phyloP scores from a whole-genome alignment of 2,888 invertebrate species.

The Lysandra coridon region DNA sequence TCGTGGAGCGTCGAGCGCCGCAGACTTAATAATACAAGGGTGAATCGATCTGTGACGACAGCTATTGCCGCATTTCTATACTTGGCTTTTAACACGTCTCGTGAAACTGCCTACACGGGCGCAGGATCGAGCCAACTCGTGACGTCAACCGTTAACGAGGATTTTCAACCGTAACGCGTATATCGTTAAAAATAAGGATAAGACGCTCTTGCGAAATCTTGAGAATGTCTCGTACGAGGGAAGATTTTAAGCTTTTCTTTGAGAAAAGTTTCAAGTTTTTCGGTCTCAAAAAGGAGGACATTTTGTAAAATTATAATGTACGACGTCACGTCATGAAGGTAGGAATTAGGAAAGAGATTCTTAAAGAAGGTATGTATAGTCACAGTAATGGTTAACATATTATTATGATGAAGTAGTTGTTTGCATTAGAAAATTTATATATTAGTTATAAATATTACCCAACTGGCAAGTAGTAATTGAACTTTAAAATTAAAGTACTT shows the following conservation, averaged over 20 bases:
- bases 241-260: neutral
- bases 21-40: constrained; percentile 53
- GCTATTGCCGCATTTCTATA: constrained; percentile 41
- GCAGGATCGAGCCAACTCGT: neutral
- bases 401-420: neutral
- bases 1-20: constrained; percentile 54
- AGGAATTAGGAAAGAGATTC: neutral
- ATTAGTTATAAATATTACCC: neutral
- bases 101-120: neutral
- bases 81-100: constrained; percentile 11
- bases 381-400: no score
- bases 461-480: constrained; percentile 10
- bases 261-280: neutral
- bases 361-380: no score
- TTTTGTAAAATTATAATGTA: neutral
- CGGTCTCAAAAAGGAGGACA: neutral
- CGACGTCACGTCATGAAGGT: neutral
- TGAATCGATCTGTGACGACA: constrained; percentile 59
- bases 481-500: constrained; percentile 49
- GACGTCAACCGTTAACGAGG: neutral
- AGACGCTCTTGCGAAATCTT: constrained; percentile 3
- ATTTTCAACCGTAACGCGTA: neutral
- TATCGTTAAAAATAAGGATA: constrained; percentile 4
- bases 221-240: neutral
- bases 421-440: neutral